Evolutionary conservation across 2,113 vertebrate genomes (phyloP).

Genomic region (Xiphophorus couchianus): DNA sequence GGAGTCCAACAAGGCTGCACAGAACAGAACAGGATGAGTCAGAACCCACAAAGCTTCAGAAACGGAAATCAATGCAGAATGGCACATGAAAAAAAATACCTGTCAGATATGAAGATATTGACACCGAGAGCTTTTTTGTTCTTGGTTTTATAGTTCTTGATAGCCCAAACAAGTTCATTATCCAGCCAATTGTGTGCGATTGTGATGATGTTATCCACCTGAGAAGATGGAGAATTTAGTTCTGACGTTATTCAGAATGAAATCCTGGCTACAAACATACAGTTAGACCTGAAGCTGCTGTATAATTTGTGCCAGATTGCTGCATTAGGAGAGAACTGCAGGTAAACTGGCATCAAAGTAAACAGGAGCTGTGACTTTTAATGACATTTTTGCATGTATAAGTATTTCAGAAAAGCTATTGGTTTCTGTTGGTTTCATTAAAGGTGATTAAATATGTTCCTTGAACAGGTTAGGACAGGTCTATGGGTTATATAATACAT

Average conservation of each 20-base stretch:
- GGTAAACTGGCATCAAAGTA: too few species aligned
- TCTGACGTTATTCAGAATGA: neutral
- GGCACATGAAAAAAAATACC: conserved; percentile 17
- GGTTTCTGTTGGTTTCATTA: too few species aligned
- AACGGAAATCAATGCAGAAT: neutral
- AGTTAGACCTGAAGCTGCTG: neutral
- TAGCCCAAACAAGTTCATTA: rapidly evolving
- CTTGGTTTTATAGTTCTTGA: conserved; percentile 69
- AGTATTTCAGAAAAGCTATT: too few species aligned
- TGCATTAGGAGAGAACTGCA: too few species aligned
- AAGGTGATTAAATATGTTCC: too few species aligned
- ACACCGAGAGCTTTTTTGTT: conserved; percentile 77
- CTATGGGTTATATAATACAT: too few species aligned
- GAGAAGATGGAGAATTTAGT: neutral
- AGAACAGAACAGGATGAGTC: neutral
- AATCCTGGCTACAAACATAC: too few species aligned
- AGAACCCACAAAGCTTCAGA: neutral
- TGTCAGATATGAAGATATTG: conserved; percentile 18
- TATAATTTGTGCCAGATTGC: neutral
- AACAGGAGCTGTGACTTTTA: too few species aligned
- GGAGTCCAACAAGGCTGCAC: rapidly evolving
- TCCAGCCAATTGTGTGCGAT: rapidly evolving
- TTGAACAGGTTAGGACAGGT: too few species aligned
- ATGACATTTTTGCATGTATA: too few species aligned
- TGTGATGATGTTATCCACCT: conserved; percentile 84